A percentile compares a stretch with the other conserved stretches of the same genome.
These are phyloP conservation scores for Listrodromus nycthemerus DNA, from an alignment of 2,888 invertebrate species.

Conservation along the genomic window DNA sequence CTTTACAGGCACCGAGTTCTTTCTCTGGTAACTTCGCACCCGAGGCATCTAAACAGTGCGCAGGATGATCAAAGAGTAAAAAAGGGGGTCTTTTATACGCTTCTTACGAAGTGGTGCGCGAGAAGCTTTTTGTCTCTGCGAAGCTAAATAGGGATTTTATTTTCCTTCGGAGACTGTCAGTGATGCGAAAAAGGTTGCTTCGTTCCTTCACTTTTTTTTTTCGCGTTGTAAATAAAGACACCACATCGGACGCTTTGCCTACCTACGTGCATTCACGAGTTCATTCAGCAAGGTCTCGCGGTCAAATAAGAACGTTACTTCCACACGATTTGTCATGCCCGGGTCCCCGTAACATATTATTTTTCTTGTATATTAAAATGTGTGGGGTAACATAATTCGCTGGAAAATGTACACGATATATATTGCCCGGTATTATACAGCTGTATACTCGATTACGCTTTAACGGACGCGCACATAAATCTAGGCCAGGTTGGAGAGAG, in stretches of 20 bases:
- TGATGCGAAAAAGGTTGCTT: conserved; percentile 25
- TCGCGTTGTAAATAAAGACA: conserved; percentile 1
- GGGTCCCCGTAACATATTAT: neutral
- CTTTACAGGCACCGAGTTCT: neutral
- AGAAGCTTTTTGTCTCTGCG: conserved; percentile 29
- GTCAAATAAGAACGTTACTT: neutral
- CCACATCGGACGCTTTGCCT: neutral
- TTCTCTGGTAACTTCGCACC: conserved; percentile 3
- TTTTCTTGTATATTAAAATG: neutral
- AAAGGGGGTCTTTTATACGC: neutral
- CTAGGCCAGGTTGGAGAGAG: neutral
- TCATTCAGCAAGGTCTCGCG: neutral
- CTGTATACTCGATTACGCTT: neutral
- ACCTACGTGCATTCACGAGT: neutral
- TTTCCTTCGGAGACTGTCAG: conserved; percentile 29
- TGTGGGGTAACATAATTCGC: neutral
- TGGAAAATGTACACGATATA: neutral
- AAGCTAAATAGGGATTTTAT: conserved; percentile 26
- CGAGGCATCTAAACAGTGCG: conserved; percentile 44
- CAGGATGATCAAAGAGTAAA: conserved; percentile 55
- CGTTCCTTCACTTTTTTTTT: conserved; percentile 1
- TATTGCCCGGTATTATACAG: neutral
- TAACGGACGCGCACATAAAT: neutral
- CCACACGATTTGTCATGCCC: neutral
- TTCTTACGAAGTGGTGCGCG: conserved; percentile 6